Base-by-base conservation (phyloP, 2,888 invertebrate genomes). In the Lissocephala sabroskyi region DNA sequence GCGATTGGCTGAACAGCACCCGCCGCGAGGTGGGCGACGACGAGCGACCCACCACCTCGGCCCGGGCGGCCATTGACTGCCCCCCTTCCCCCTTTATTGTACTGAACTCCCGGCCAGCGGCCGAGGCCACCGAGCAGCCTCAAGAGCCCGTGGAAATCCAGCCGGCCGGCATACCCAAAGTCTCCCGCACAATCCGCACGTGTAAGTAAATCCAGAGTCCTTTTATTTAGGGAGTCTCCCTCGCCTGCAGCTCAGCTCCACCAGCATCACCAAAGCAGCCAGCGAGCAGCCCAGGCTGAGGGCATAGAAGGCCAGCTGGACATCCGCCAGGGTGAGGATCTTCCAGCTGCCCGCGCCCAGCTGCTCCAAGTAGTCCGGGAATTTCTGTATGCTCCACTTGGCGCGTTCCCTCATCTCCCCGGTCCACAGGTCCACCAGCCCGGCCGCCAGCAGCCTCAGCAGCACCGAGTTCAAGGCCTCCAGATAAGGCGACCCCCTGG, bases 271-370 rank as follows among this genome's bases (percentile, higher is more conserved):
- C 0, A 66, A 3, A 0, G 48, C 23, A 1, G 81, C 56, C 2
- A 80, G 23, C 2, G 67, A 18, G n/a, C 78, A 68, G 7, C 85
- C 85, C 11, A 74, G 47, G 1, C 62, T 2, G 5, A 85, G 42
- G 0, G 81, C 71, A 54, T 82, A 81, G 56, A 85, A 85, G 1
- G 83, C 62, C 29, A 85, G 59, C 41, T 85, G 83, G 2, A 85
- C 64, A 52, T 85, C 84, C 1, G 46, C 59, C 3, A 84, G 56
- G 0, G 79, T 82, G 7, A 85, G 63, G 0, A 79, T 58, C 54
- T 84, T 84, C 74, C 80, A 81, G 2, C 70, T 59, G 3, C 73
- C 49, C 11, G 51, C 58, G 16, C 53, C 74, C 13, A 67, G 49
- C 14, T 71, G 50, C 14, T 58, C 65, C 35, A 65, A 41, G 32